Conservation (phyloP, 1,140 invertebrate genomes). For the Sipha flava region DNA sequence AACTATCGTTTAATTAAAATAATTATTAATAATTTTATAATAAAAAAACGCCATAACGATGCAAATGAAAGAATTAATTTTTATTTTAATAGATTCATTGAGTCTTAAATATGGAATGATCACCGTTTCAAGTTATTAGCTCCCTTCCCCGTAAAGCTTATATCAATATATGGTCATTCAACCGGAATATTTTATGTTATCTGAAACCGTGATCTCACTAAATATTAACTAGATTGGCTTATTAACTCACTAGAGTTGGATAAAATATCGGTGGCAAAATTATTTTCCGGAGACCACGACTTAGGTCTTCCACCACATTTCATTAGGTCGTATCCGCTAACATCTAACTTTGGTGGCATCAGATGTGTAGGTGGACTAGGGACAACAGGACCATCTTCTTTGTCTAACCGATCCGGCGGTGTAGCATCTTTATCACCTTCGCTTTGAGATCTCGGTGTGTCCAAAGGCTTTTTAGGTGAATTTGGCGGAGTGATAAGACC, state of each 20-base stretch:
- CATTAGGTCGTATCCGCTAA: slow-evolving; percentile 36
- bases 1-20: too few species aligned
- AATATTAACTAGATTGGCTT: too few species aligned
- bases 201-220: too few species aligned
- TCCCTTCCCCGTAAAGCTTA: too few species aligned
- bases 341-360: slow-evolving; percentile 14
- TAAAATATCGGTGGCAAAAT: slow-evolving; percentile 50
- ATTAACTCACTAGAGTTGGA: slow-evolving; percentile 33
- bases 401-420: not conserved
- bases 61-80: too few species aligned
- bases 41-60: too few species aligned
- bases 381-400: not conserved
- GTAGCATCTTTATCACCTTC: not conserved
- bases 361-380: not conserved
- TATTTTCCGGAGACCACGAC: slow-evolving; percentile 71
- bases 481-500: not conserved
- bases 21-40: too few species aligned
- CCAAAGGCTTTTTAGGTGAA: not conserved
- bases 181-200: too few species aligned
- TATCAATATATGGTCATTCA: too few species aligned
- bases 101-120: too few species aligned
- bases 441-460: not conserved
- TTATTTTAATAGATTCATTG: too few species aligned
- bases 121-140: too few species aligned
- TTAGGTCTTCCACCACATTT: slow-evolving; percentile 53